Base-by-base conservation (phyloP, 2,888 invertebrate species). In the Drosophila planitibia region DNA sequence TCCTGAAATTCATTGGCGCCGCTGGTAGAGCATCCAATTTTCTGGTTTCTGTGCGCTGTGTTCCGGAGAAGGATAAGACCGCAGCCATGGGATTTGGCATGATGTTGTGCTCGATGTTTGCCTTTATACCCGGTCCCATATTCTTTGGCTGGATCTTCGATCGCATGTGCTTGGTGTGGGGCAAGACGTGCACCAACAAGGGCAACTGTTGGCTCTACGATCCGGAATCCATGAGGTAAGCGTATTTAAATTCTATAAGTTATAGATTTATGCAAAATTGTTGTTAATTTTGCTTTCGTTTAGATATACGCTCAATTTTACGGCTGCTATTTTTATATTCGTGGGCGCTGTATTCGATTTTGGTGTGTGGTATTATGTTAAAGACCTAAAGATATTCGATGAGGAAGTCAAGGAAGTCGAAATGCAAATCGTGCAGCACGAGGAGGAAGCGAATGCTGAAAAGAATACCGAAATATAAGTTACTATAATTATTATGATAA, bases 161-260 rank as follows among this genome's bases (percentile, higher is more conserved):
- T 83, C 90, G 90, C 47, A 95, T 96, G 10, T 96, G 96, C 83
- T 91, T 96, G 33, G 95, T 96, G 19, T 96, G 96, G 96, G 96
- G 96, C 16, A 96, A 96, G 90, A 96, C 96, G 5, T 96, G 96
- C 86, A 94, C 95, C 0, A 95, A 95, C 63, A 95, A 94, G 59
- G 96, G 96, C 75, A 96, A 96, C 87, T 96, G 96, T 89, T 96
- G 96, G 96, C 93, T 96, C 14, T 96, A 96, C 91, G 95, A 96
- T 91, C 95, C 95, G 14, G 94, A 95, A 85, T 94, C 94, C 7
- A 93, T 96, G 79, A 91, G 94, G 92, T 93, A 72, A 47, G 72
- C 25, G 28, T 25, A 47, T 25, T 57, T 47, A 3, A 3, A 1
- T 19, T 22, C 14, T 12, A 12, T 7, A 35, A 32, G 0, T 37